These are phyloP conservation scores for Acanthosoma haemorrhoidale DNA, from an alignment of 2,888 invertebrate genomes.

Conservation along the genomic window DNA sequence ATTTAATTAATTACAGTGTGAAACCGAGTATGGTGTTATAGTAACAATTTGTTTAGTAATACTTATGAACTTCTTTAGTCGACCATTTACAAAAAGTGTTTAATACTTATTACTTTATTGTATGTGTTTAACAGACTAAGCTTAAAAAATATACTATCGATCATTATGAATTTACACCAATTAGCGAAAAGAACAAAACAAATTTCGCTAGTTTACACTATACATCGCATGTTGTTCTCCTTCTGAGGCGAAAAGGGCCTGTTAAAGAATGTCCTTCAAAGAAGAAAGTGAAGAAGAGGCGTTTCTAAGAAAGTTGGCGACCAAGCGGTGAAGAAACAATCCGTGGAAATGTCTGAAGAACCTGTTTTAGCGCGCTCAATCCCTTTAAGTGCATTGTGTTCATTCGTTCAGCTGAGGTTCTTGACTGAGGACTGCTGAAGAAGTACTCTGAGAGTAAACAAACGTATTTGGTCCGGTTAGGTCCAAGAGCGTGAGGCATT, in stretches of 20 bases:
- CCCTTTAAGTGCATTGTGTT: neutral
- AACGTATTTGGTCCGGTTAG: neutral
- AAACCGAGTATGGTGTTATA: no score
- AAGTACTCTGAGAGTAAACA: neutral
- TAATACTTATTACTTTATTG: no score
- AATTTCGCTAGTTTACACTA: no score
- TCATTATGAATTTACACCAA: no score
- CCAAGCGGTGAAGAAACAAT: neutral
- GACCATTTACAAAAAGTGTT: no score
- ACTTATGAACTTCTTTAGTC: no score
- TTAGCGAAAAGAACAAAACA: no score
- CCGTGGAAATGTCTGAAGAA: neutral
- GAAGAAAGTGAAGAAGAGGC: slow-evolving; percentile 12
- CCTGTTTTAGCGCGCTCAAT: neutral
- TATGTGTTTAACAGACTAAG: no score
- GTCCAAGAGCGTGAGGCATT: neutral
- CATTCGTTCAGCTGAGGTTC: neutral
- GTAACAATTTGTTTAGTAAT: no score
- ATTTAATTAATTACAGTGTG: no score
- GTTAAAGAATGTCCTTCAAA: neutral
- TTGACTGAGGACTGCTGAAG: neutral
- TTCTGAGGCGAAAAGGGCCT: neutral
- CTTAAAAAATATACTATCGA: no score
- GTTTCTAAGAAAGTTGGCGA: neutral
- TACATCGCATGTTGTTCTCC: neutral